phyloP scores from a whole-genome alignment of 2,113 vertebrate species.

The Apus apus region DNA sequence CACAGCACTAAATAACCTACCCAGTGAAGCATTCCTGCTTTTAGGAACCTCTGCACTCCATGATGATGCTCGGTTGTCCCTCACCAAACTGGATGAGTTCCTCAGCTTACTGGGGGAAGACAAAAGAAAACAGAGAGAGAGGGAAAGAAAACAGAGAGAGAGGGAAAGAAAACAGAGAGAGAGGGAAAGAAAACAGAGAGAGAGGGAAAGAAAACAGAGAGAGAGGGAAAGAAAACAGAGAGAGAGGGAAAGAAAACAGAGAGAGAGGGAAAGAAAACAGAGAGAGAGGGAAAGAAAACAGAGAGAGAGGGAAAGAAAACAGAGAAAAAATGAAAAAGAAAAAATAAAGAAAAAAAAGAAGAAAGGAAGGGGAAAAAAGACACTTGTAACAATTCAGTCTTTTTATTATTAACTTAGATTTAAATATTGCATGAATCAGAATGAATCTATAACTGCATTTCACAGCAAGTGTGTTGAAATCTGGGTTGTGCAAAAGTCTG shows the following conservation, averaged over 20 bases:
- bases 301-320: background rate
- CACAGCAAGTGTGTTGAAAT: background rate
- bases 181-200: too few relatives aligned
- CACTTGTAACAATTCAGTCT: slow-evolving; percentile 4
- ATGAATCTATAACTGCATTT: background rate
- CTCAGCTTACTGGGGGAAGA: slow-evolving; percentile 20
- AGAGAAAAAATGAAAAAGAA: too few relatives aligned
- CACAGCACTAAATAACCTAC: slow-evolving; percentile 53
- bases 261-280: background rate
- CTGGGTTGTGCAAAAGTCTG: background rate
- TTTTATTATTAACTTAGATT: slow-evolving; percentile 1
- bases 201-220: background rate
- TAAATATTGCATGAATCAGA: background rate
- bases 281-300: background rate
- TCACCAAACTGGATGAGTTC: slow-evolving; percentile 43
- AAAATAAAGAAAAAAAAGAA: too few relatives aligned
- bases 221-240: background rate
- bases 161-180: too few relatives aligned
- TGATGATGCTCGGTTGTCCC: slow-evolving; percentile 52
- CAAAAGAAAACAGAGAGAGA: background rate
- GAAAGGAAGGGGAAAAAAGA: background rate
- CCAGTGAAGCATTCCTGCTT: slow-evolving; percentile 37
- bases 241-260: background rate
- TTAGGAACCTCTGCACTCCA: slow-evolving; percentile 44
- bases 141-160: background rate